These are phyloP conservation scores for Calephelis perditalis DNA, from an alignment of 2,888 invertebrate species.

Conservation along the genomic window DNA sequence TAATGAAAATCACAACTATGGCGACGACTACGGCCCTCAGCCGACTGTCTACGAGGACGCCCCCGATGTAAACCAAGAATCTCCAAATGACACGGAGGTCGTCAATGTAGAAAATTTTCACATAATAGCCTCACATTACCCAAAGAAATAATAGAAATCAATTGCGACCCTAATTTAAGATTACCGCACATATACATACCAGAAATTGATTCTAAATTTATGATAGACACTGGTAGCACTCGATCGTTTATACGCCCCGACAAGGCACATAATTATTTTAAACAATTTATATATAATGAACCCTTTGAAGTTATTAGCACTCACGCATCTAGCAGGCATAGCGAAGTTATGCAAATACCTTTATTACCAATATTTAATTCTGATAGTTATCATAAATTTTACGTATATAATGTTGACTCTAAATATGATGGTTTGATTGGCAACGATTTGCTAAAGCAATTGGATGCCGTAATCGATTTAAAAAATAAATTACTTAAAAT, in stretches of 20 bases:
- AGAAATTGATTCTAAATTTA: constrained; percentile 23
- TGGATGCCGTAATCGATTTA: constrained; percentile 18
- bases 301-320: constrained; percentile 24
- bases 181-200: constrained; percentile 25
- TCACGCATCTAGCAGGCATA: constrained; percentile 25
- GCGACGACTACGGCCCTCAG: background rate
- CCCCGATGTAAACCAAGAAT: background rate
- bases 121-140: background rate
- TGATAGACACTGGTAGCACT: constrained; percentile 28
- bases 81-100: background rate
- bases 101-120: background rate
- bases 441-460: too few species aligned
- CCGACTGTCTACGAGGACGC: background rate
- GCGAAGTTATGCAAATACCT: constrained; percentile 25
- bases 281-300: background rate
- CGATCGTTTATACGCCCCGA: constrained; percentile 11
- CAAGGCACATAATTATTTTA: constrained; percentile 5
- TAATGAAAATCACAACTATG: background rate
- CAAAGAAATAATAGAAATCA: constrained; percentile 17
- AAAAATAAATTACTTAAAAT: constrained; percentile 20
- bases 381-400: constrained; percentile 22
- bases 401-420: constrained; percentile 24
- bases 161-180: constrained; percentile 16
- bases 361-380: constrained; percentile 22
- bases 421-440: constrained; percentile 17